Evolutionary conservation across 2,113 vertebrate species (phyloP), one percentile per base, ranked within the genome.

Genomic region (Scytalopus superciliaris): DNA sequence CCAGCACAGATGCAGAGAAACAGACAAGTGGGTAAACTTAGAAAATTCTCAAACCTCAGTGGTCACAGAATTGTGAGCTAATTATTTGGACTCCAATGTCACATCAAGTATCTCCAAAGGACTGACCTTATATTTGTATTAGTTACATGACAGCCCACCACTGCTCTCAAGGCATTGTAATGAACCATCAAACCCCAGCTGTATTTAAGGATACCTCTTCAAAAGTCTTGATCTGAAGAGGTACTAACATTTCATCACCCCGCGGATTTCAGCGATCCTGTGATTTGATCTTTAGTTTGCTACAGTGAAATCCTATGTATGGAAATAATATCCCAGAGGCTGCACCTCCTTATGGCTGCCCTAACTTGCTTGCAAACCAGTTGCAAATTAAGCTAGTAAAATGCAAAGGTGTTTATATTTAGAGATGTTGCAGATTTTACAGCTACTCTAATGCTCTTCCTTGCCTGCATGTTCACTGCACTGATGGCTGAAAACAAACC

Each of bases 121-220:
- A 82, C 27, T 70, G 79, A 87, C 84, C 84, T 76, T 94, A 62
- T 91, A 94, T 80, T 87, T 91, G 60, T 70, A 40, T 87, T 94
- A 74, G 89, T 83, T 95, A 80, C 81, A 52, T 55, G 75, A 84
- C 56, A 90, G 57, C 53, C 62, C 70, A 78, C 63, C 42, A 75
- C 45, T 60, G 75, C 55, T 90, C 62, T 83, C 35, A 50, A 76
- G 85, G 66, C 45, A 31, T 35, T 80, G 88, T 68, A 57, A 24
- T 4, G 27, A 77, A 35, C 70, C 39, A 35, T 30, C 57, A 57
- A 91, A 23, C 35, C 66, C 73, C 2, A 8, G 68, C 24, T 72
- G 35, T 56, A 64, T 81, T 92, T 74, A 81, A 86, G n/a, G 64
- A 37, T 69, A 72, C 60, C 40, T 95, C 85, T 92, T 90, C n/a